Percentiles rank a stretch among this genome's conserved stretches.
Conservation (phyloP, 2,797 vertebrate species). For the Acanthopagrus latus region DNA sequence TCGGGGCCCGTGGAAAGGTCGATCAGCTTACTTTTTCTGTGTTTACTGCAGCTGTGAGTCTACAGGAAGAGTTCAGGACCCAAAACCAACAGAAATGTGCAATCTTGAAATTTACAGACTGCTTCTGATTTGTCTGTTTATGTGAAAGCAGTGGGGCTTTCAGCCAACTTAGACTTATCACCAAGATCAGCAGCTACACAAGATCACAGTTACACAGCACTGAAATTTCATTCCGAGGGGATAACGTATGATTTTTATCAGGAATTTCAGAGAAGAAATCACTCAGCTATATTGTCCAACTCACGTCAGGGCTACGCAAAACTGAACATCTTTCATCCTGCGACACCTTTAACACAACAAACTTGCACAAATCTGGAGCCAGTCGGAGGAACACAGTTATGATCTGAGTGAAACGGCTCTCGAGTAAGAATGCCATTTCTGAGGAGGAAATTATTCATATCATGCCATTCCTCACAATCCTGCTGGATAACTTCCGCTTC, state of each 20-base stretch:
- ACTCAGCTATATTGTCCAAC: background rate
- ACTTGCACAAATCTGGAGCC: slow-evolving; percentile 42
- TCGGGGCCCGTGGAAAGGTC: slow-evolving; percentile 42
- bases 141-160: slow-evolving; percentile 37
- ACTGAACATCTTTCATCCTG: slow-evolving; percentile 1
- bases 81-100: slow-evolving; percentile 58
- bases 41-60: slow-evolving; percentile 59
- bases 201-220: slow-evolving; percentile 42
- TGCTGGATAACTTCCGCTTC: slow-evolving; percentile 76
- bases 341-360: slow-evolving; percentile 11
- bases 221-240: slow-evolving; percentile 20
- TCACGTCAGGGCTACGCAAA: slow-evolving; percentile 41
- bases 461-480: slow-evolving; percentile 75
- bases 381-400: slow-evolving; percentile 21
- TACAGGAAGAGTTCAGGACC: slow-evolving; percentile 9
- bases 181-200: slow-evolving; percentile 54
- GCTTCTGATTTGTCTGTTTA: slow-evolving; percentile 60
- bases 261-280: slow-evolving; percentile 33
- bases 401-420: slow-evolving; percentile 32
- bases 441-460: slow-evolving; percentile 61
- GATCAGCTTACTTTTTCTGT: slow-evolving; percentile 57
- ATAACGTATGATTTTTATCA: slow-evolving; percentile 38
- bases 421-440: slow-evolving; percentile 37
- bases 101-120: slow-evolving; percentile 48
- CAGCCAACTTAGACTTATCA: slow-evolving; percentile 41